Conservation (phyloP, 2,797 vertebrate species). For the Sylvia borin region DNA sequence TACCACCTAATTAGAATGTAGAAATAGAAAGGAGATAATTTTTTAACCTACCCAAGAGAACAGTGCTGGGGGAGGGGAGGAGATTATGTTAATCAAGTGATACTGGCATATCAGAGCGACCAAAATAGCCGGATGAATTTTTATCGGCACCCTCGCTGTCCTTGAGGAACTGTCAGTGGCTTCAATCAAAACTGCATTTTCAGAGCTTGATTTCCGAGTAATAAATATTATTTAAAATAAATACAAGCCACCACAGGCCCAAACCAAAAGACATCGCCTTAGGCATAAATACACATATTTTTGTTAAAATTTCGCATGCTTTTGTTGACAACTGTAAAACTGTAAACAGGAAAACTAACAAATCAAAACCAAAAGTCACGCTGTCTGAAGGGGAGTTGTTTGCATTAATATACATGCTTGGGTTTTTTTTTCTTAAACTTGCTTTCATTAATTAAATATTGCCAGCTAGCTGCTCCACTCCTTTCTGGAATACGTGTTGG, state of each 20-base stretch:
- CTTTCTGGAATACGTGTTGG: background rate
- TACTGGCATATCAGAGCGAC: conserved; percentile 30
- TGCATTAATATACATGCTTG: background rate
- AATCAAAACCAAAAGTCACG: background rate
- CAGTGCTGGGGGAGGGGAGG: conserved; percentile 18
- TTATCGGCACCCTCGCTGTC: conserved; percentile 27
- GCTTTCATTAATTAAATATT: conserved; percentile 6
- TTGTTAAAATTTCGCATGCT: background rate
- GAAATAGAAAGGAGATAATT: conserved; percentile 60
- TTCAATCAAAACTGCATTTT: conserved; percentile 22
- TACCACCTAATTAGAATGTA: conserved; percentile 62
- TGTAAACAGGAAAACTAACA: background rate
- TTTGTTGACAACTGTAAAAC: conserved; percentile 17
- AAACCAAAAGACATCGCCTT: background rate
- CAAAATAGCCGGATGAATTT: conserved; percentile 53
- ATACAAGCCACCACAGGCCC: background rate
- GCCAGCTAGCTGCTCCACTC: background rate
- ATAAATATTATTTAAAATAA: conserved; percentile 19
- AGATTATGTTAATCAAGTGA: conserved; percentile 58
- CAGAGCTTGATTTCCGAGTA: conserved; percentile 50
- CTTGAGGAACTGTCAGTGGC: conserved; percentile 30
- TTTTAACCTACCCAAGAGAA: conserved; percentile 55
- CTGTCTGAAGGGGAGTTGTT: background rate
- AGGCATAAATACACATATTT: background rate
- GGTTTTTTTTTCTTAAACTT: background rate